Evolutionary conservation across 2,113 vertebrate species (phyloP).

Genomic region (Herpetotheres cachinnans): DNA sequence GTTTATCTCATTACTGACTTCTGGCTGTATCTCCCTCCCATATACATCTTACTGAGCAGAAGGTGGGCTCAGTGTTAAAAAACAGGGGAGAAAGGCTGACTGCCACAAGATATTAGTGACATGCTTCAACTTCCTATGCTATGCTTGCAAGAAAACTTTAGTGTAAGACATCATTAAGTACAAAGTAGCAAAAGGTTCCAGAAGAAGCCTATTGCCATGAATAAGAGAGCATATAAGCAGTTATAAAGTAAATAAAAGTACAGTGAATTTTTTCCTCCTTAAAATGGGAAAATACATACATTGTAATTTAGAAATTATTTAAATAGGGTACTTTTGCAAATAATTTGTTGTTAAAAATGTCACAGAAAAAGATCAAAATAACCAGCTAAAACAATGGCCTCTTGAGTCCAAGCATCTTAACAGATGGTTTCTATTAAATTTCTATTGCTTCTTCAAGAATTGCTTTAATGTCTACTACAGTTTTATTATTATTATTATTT

Average conservation of each 20-base stretch:
- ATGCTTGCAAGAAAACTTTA: neutral
- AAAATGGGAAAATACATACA: neutral
- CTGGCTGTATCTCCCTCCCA: neutral
- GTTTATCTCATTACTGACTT: neutral
- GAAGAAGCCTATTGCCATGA: neutral
- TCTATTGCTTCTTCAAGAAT: conserved; percentile 34
- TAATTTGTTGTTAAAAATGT: neutral
- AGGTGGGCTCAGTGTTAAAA: neutral
- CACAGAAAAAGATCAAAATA: conserved; percentile 15
- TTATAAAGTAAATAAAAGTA: neutral
- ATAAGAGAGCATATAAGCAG: neutral
- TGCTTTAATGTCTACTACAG: conserved; percentile 19
- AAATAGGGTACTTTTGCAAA: neutral
- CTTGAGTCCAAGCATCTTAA: conserved; percentile 25
- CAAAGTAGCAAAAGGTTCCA: neutral
- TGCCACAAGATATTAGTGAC: neutral
- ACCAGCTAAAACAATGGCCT: conserved; percentile 9
- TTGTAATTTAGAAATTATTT: neutral
- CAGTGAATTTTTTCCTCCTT: accelerated
- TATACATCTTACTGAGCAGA: neutral
- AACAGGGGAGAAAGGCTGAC: neutral
- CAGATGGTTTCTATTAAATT: conserved; percentile 49
- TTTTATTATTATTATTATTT: conserved; percentile 12
- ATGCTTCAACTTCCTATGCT: neutral
- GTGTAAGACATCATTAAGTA: neutral